Evolutionary conservation across 92 coral and sea anemone genomes (phyloP).

Genomic region (Epizoanthus stellaris): DNA sequence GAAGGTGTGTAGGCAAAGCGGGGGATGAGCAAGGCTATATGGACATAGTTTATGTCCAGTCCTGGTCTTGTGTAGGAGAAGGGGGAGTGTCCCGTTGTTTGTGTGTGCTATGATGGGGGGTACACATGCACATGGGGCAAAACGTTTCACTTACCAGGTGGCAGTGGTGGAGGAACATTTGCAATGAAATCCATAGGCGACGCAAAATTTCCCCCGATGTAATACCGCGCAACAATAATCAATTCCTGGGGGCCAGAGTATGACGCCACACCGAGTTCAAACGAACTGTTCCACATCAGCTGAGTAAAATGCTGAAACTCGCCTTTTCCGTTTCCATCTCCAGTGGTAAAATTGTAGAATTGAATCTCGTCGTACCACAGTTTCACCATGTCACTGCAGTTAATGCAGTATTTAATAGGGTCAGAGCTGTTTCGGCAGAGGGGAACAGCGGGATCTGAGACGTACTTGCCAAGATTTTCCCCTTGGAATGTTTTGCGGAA

Average conservation of each 20-base stretch:
- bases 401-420: neutral
- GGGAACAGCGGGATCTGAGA: neutral
- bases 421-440: neutral
- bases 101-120: too few relatives aligned
- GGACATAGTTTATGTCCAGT: too few relatives aligned
- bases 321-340: neutral
- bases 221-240: neutral
- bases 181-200: neutral
- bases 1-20: too few relatives aligned
- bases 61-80: too few relatives aligned
- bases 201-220: neutral
- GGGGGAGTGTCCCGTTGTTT: too few relatives aligned
- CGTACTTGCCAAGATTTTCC: neutral
- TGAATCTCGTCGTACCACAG: neutral
- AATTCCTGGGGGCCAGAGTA: neutral
- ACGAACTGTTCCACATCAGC: neutral
- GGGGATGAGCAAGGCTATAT: too few relatives aligned
- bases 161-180: neutral
- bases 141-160: neutral
- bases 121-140: neutral
- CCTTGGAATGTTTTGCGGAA: neutral
- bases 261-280: neutral
- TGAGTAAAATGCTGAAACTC: slow-evolving; percentile 2
- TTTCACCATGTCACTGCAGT: neutral
- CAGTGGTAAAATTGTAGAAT: neutral